Percentiles rank a stretch among this genome's conserved stretches.
phyloP scores from a whole-genome alignment of 2,888 invertebrate genomes.

The Nycteola revayana region DNA sequence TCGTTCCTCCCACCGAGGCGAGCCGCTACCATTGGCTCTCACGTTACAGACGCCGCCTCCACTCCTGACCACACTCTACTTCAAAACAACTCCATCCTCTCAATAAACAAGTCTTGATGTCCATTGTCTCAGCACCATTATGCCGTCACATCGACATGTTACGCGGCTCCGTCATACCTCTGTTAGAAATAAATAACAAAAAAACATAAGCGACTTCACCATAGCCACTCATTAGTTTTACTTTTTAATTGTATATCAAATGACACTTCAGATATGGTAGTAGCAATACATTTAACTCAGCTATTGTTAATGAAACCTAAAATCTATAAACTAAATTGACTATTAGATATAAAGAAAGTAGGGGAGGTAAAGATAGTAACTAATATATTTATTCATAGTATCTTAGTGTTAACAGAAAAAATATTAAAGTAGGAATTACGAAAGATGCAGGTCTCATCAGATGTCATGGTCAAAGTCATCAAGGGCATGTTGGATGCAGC shows the following conservation, averaged over 20 bases:
- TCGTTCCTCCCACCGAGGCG: constrained; percentile 70
- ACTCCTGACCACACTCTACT: constrained; percentile 71
- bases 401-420: not conserved
- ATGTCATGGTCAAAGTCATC: constrained; percentile 34
- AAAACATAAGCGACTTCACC: constrained; percentile 32
- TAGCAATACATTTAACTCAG: not conserved
- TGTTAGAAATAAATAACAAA: constrained; percentile 59
- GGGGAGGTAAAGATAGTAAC: not conserved
- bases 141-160: constrained; percentile 63
- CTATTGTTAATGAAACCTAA: too few species aligned
- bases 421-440: not conserved
- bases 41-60: constrained; percentile 68
- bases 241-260: constrained; percentile 29
- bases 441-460: too few species aligned
- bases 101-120: constrained; percentile 77
- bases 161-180: constrained; percentile 63
- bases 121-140: constrained; percentile 75
- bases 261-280: constrained; percentile 10
- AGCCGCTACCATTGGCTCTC: constrained; percentile 70
- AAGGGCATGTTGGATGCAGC: constrained; percentile 40
- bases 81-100: constrained; percentile 76
- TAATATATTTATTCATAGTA: not conserved
- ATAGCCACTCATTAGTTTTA: constrained; percentile 47
- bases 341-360: not conserved
- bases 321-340: too few species aligned